phyloP scores from a whole-genome alignment of 2,113 vertebrate genomes.

The Sceloporus tristichus region DNA sequence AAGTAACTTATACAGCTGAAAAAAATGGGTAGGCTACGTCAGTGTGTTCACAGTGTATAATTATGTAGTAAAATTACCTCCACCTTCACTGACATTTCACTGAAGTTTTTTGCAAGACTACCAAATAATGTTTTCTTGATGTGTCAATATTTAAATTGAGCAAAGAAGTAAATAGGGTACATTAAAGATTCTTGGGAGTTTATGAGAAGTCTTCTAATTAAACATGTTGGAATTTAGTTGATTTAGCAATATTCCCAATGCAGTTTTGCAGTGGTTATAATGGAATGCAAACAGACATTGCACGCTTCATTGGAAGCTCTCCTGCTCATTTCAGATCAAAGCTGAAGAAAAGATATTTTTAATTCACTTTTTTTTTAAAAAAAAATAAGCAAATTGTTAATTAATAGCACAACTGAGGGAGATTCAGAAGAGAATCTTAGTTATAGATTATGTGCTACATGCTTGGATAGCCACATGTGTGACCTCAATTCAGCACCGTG shows the following conservation, averaged over 20 bases:
- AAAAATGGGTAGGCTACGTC: not conserved
- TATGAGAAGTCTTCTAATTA: slow-evolving; percentile 69
- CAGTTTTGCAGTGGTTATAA: slow-evolving; percentile 33
- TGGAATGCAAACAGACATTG: slow-evolving; percentile 41
- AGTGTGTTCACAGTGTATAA: slow-evolving; percentile 48
- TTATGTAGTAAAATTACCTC: slow-evolving; percentile 3
- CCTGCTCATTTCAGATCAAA: slow-evolving; percentile 59
- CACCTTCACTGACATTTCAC: slow-evolving; percentile 38
- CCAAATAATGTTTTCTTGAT: slow-evolving; percentile 57
- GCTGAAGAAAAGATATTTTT: slow-evolving; percentile 61
- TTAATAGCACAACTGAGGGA: slow-evolving; percentile 75
- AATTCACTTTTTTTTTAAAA: slow-evolving; percentile 61
- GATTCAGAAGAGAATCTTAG: slow-evolving; percentile 74
- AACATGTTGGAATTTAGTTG: slow-evolving; percentile 60
- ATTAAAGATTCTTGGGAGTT: slow-evolving; percentile 52
- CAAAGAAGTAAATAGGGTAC: slow-evolving; percentile 48
- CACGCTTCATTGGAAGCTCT: slow-evolving; percentile 55
- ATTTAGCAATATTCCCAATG: slow-evolving; percentile 58
- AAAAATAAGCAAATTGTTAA: slow-evolving; percentile 71
- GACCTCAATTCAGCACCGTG: slow-evolving; percentile 80
- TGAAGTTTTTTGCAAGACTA: slow-evolving; percentile 40
- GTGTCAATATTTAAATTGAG: slow-evolving; percentile 52
- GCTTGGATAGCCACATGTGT: slow-evolving; percentile 80
- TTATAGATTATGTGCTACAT: slow-evolving; percentile 81
- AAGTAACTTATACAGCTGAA: not conserved